Conservation (phyloP, 2,888 invertebrate genomes). For the Chrysolina oricalcia region DNA sequence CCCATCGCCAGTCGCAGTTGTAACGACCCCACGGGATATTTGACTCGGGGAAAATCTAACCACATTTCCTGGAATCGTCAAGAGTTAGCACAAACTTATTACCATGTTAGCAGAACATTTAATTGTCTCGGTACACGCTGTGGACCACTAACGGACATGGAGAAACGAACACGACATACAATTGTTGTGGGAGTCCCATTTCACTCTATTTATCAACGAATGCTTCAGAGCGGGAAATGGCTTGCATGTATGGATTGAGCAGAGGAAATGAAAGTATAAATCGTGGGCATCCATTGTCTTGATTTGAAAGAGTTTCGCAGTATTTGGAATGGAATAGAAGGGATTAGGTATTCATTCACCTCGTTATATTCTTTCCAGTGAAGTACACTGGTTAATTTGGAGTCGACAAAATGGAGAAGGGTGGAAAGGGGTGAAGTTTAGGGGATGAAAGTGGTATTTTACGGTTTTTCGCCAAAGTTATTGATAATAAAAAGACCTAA, state of each 20-base stretch:
- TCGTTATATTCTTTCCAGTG: no score
- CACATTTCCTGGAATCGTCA: constrained; percentile 5
- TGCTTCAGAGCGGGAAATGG: neutral
- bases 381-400: no score
- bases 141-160: neutral
- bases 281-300: neutral
- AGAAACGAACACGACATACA: neutral
- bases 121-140: constrained; percentile 18
- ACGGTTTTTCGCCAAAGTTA: no score
- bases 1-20: neutral
- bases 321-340: no score
- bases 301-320: neutral
- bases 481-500: no score
- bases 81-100: constrained; percentile 4
- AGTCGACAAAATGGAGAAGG: no score
- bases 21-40: neutral
- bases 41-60: neutral
- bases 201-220: neutral
- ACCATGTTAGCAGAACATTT: constrained; percentile 6
- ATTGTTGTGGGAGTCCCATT: neutral
- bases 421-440: no score
- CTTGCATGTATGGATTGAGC: neutral
- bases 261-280: constrained; percentile 2
- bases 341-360: no score
- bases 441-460: no score